These are phyloP conservation scores for Bruchidius siliquastri DNA, from an alignment of 2,888 invertebrate species.

Conservation along the genomic window DNA sequence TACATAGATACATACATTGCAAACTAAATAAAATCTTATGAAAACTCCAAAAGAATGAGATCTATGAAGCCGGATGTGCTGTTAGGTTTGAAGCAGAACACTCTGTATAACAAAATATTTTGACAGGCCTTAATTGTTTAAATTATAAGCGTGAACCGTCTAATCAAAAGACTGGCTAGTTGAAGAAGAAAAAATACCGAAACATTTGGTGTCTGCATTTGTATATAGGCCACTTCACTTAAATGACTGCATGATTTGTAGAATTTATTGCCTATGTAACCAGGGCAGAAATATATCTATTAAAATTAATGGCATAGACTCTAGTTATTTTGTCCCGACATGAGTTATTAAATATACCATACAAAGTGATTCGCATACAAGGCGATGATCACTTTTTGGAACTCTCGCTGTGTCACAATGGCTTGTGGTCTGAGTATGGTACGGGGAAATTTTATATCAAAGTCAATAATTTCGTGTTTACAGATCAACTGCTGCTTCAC, in stretches of 20 bases:
- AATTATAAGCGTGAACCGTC: slow-evolving; percentile 3
- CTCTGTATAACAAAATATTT: not conserved
- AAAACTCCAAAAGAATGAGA: too few relatives aligned
- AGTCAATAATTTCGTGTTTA: too few relatives aligned
- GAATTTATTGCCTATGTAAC: not conserved
- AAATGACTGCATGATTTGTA: not conserved
- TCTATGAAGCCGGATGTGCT: too few relatives aligned
- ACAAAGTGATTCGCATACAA: not conserved
- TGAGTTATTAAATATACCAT: not conserved
- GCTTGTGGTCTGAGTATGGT: too few relatives aligned
- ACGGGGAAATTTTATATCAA: too few relatives aligned
- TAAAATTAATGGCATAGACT: not conserved
- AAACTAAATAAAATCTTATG: too few relatives aligned
- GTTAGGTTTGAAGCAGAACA: not conserved
- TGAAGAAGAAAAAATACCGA: slow-evolving; percentile 4
- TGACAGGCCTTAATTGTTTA: not conserved
- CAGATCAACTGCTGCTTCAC: too few relatives aligned
- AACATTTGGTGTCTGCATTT: not conserved
- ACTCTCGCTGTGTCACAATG: too few relatives aligned
- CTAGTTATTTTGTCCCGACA: not conserved
- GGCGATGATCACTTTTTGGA: too few relatives aligned
- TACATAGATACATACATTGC: too few relatives aligned
- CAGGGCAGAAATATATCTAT: not conserved
- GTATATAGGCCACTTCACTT: not conserved
- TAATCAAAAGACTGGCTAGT: slow-evolving; percentile 6